Evolutionary conservation across 1,140 invertebrate species (phyloP), one percentile per base, ranked within the genome.

Genomic region (Camponotus pennsylvanicus): DNA sequence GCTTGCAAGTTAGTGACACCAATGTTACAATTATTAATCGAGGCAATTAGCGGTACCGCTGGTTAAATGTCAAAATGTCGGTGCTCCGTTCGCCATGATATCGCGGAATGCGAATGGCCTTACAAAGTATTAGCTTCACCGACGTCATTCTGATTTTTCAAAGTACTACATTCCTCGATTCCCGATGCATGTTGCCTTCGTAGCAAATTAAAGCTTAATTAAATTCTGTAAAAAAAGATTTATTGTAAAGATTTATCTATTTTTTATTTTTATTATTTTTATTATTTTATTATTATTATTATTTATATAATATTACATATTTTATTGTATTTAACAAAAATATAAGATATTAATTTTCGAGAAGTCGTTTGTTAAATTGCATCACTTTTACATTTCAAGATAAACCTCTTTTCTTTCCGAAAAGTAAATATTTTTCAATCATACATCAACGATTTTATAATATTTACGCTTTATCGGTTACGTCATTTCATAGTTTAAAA

Each of bases 21-120:
- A 69, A 64, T 71, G 86, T 85, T 88, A 59, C 86, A 89, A 91
- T 91, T 92, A 92, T 92, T 91, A 91, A 93, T 93, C 91, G 91
- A 89, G 63, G 86, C 92, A 90, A 93, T 93, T 93, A 93, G 89
- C 76, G 7, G 57, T 49, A 63, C 27, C 37, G 52, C 42, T n/a
- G 32, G 42, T 40, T 75, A 79, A 85, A 87, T 77, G 80, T 87
- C 80, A 85, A 71, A 85, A 76, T 52, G 85, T 70, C 70, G 37
- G 77, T n/a, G 27, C 66, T 42, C 7, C 5, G 42, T 21, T 13
- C 34, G 13, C 45, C 67, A 6, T 71, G 67, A 69, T 80, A 82
- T 52, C 59, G 85, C 76, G 76, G 57, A 61, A 70, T 73, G 37
- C 55, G 32, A 52, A 18, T 15, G 45, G 45, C 78, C 15, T 40